Percentiles rank a stretch among this genome's conserved stretches.
Evolutionary conservation across 2,888 invertebrate species (phyloP).

Genomic region (Xestobium rufovillosum): DNA sequence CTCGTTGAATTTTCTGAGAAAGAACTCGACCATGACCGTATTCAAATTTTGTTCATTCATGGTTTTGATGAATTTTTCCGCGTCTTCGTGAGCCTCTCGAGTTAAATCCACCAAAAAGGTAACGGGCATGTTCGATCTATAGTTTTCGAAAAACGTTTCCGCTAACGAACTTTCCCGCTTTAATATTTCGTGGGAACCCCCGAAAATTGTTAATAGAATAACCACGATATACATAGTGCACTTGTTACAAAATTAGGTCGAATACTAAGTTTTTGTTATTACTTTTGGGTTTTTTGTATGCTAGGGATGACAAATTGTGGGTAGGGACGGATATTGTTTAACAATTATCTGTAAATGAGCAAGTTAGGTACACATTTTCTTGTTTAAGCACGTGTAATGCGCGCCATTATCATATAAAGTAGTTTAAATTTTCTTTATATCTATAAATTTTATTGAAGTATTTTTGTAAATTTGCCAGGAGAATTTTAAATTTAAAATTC

Average conservation of each 20-base stretch:
- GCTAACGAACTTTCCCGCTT: slow-evolving; percentile 4
- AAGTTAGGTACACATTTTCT: slow-evolving; percentile 23
- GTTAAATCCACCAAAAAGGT: slow-evolving; percentile 32
- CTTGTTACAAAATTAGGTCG: too few relatives aligned
- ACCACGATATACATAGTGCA: too few relatives aligned
- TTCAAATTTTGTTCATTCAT: slow-evolving; percentile 18
- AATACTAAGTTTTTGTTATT: too few relatives aligned
- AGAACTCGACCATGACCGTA: slow-evolving; percentile 27
- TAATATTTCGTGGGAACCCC: not conserved
- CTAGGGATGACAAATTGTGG: slow-evolving; percentile 33
- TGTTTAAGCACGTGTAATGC: not conserved
- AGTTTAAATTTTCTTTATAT: too few relatives aligned
- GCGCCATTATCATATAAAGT: too few relatives aligned
- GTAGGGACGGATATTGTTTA: slow-evolving; percentile 38
- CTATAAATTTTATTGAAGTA: too few relatives aligned
- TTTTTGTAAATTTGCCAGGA: too few relatives aligned
- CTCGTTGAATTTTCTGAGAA: slow-evolving; percentile 33
- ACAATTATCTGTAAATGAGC: slow-evolving; percentile 33
- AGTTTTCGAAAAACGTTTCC: slow-evolving; percentile 23
- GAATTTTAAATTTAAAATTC: too few relatives aligned
- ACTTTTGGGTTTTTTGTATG: slow-evolving; percentile 10
- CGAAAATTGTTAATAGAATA: too few relatives aligned
- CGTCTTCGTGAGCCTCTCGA: slow-evolving; percentile 23
- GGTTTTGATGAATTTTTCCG: slow-evolving; percentile 26
- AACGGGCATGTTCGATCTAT: slow-evolving; percentile 24